These are phyloP conservation scores for Drosophila demipolita DNA, from an alignment of 2,888 invertebrate genomes.

Conservation along the genomic window DNA sequence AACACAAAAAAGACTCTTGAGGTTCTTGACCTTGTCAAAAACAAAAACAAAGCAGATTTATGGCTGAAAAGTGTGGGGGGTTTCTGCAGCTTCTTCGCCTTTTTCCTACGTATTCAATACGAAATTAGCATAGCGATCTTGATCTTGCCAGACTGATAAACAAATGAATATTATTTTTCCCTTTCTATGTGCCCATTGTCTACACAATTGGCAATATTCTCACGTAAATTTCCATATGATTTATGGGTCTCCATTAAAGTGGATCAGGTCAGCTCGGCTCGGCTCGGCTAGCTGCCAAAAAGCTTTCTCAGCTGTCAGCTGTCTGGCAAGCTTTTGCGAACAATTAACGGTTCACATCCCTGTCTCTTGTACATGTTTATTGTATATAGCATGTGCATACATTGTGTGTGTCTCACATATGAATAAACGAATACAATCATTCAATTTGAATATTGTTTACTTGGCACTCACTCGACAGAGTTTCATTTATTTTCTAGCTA, in stretches of 20 bases:
- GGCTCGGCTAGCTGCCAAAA: slow-evolving; percentile 56
- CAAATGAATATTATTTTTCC: slow-evolving; percentile 53
- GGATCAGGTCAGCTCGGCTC: slow-evolving; percentile 61
- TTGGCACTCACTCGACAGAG: slow-evolving; percentile 53
- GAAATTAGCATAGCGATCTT: slow-evolving; percentile 59
- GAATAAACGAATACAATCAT: slow-evolving; percentile 30
- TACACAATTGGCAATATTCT: slow-evolving; percentile 55
- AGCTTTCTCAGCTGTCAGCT: slow-evolving; percentile 61
- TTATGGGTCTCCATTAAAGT: slow-evolving; percentile 66
- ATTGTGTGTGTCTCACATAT: slow-evolving; percentile 14
- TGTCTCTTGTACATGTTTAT: slow-evolving; percentile 2
- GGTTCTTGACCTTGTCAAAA: slow-evolving; percentile 72
- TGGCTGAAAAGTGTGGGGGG: slow-evolving; percentile 64
- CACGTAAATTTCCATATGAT: slow-evolving; percentile 77
- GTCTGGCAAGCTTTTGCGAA: slow-evolving; percentile 54
- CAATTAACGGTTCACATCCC: slow-evolving; percentile 57
- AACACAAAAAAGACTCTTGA: slow-evolving; percentile 39
- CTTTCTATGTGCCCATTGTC: slow-evolving; percentile 57
- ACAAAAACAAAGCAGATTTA: slow-evolving; percentile 33
- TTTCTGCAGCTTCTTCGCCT: slow-evolving; percentile 1
- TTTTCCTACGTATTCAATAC: slow-evolving; percentile 21
- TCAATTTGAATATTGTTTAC: slow-evolving; percentile 74
- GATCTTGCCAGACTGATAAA: slow-evolving; percentile 59
- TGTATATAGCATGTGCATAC: not conserved
- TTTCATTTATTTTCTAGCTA: slow-evolving; percentile 67